A percentile compares a stretch with the other conserved stretches of the same genome.
Conservation (phyloP, 2,888 invertebrate species). For the Limnephilus marmoratus region DNA sequence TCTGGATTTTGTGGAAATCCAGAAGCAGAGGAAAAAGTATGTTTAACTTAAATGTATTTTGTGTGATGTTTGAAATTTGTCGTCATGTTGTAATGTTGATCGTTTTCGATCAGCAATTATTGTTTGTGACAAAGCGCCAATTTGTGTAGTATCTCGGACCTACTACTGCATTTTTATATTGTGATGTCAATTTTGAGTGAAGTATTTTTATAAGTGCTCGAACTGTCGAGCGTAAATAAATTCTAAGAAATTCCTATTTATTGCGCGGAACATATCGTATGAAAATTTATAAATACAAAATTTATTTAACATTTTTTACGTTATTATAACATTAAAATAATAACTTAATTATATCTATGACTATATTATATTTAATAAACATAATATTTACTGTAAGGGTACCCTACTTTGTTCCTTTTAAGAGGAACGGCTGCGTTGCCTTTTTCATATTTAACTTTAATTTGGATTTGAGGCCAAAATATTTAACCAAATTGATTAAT, state of each 20-base stretch:
- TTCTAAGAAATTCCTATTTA: neutral
- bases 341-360: no score
- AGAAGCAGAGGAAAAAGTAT: neutral
- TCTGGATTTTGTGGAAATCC: neutral
- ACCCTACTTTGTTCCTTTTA: neutral
- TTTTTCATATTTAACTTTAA: no score
- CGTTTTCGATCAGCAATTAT: neutral
- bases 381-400: neutral
- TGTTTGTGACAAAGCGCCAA: neutral
- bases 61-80: neutral
- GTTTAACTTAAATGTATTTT: neutral
- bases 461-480: no score
- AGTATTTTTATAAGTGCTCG: neutral
- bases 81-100: neutral
- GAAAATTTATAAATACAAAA: neutral
- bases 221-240: neutral
- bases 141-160: slow-evolving; percentile 10
- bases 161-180: slow-evolving; percentile 11
- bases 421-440: no score
- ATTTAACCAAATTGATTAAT: no score
- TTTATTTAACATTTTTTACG: neutral
- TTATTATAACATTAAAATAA: neutral
- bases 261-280: neutral
- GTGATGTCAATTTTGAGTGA: neutral
- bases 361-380: no score